Evolutionary conservation across 1,140 invertebrate species (phyloP).

Genomic region (Odontomachus brunneus): DNA sequence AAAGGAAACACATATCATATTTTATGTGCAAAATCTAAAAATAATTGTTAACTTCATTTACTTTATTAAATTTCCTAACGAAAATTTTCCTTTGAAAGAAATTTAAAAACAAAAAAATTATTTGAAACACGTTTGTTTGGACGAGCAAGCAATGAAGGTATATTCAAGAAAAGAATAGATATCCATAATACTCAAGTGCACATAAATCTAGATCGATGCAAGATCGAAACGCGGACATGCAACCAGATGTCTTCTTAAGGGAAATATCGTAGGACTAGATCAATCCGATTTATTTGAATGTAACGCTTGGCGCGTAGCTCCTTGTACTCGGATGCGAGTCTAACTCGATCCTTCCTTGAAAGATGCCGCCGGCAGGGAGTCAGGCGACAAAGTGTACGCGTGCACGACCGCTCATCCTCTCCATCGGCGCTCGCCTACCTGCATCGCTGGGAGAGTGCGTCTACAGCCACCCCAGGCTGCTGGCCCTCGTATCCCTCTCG

Average conservation of each 20-base stretch:
- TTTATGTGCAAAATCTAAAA: background rate
- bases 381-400: conserved; percentile 60
- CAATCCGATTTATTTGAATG: background rate
- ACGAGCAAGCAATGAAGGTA: background rate
- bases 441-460: conserved; percentile 73
- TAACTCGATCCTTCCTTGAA: conserved; percentile 7
- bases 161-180: background rate
- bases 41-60: background rate
- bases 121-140: background rate
- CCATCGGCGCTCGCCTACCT: conserved; percentile 65
- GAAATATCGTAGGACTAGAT: background rate
- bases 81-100: background rate
- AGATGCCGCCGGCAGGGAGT: conserved; percentile 52
- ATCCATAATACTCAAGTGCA: no score
- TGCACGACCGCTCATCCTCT: conserved; percentile 66
- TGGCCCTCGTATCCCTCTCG: conserved; percentile 69
- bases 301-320: background rate
- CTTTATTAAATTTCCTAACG: no score
- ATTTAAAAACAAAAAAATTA: background rate
- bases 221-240: no score
- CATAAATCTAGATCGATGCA: no score
- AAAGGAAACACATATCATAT: no score
- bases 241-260: background rate
- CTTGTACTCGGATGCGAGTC: background rate
- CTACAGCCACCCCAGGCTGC: conserved; percentile 70